A percentile compares a stretch with the other conserved stretches of the same genome.
These are phyloP conservation scores for Heliconius hewitsoni DNA, from an alignment of 1,140 invertebrate species.

Conservation along the genomic window DNA sequence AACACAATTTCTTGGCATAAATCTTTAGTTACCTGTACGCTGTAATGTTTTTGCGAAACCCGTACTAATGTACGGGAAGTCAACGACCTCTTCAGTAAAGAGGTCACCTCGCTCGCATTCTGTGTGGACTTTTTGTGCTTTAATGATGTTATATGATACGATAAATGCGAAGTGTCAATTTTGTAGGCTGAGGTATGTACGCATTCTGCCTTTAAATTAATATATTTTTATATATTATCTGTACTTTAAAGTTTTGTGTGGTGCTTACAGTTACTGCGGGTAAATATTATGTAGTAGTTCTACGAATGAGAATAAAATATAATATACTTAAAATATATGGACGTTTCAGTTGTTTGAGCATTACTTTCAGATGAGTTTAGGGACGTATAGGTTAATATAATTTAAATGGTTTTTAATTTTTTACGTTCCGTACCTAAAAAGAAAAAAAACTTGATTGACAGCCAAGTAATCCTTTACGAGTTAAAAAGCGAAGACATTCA, in stretches of 20 bases:
- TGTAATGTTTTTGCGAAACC: constrained; percentile 11
- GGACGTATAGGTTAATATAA: no score
- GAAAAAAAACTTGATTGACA: no score
- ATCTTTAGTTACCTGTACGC: not conserved
- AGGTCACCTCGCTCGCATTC: not conserved
- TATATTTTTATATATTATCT: no score
- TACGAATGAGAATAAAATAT: no score
- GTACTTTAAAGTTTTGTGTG: no score
- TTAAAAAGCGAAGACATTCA: no score
- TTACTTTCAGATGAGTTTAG: no score
- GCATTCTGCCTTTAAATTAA: not conserved
- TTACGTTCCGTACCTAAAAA: no score
- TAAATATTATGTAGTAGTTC: no score
- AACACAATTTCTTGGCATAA: not conserved
- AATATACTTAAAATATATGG: not conserved
- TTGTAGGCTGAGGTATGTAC: not conserved
- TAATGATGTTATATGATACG: not conserved
- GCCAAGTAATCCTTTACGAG: no score
- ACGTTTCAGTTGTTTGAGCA: no score
- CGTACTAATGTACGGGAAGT: constrained; percentile 27
- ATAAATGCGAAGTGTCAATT: not conserved
- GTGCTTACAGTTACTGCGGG: no score
- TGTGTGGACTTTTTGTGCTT: not conserved
- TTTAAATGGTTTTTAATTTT: not conserved
- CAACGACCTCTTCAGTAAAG: constrained; percentile 18